Conservation (phyloP, 2,797 vertebrate species). For the Otolemur crassicaudatus region DNA sequence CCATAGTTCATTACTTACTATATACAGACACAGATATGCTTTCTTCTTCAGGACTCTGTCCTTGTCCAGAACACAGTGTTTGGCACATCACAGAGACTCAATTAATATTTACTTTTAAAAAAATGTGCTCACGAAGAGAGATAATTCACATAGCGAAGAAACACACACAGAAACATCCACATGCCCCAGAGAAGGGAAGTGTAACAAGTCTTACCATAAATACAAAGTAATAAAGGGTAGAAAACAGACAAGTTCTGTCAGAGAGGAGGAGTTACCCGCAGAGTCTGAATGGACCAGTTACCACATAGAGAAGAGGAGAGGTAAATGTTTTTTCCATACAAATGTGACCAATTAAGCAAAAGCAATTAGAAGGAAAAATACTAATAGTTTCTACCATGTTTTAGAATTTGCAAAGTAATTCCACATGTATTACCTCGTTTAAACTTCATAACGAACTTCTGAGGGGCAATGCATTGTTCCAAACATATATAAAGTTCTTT, state of each 20-base stretch:
- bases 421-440: neutral
- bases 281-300: neutral
- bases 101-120: neutral
- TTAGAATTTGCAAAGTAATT: slow-evolving; percentile 7
- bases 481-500: neutral
- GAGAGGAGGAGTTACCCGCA: neutral
- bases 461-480: neutral
- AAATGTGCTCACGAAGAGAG: neutral
- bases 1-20: neutral
- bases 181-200: neutral
- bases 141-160: slow-evolving; percentile 38
- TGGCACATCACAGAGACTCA: neutral
- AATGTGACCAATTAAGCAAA: neutral
- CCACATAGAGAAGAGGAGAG: neutral
- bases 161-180: neutral
- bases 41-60: slow-evolving; percentile 28
- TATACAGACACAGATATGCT: neutral
- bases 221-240: neutral
- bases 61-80: neutral
- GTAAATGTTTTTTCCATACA: neutral
- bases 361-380: neutral
- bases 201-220: neutral
- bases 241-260: neutral
- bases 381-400: neutral
- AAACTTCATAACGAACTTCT: neutral